phyloP scores from a whole-genome alignment of 2,888 invertebrate genomes.

The Sipha maydis region DNA sequence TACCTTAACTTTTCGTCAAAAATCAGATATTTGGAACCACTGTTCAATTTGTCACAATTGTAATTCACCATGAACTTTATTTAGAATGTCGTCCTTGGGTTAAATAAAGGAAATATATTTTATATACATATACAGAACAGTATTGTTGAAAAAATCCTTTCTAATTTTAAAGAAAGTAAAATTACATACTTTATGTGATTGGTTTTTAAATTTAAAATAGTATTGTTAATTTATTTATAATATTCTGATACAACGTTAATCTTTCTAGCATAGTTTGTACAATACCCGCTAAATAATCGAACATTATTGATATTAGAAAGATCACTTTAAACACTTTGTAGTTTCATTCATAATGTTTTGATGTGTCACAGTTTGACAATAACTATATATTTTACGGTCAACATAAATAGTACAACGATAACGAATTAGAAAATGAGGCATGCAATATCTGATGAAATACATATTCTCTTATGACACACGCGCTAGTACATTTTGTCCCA shows the following conservation, averaged over 20 bases:
- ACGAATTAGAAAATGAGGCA: neutral
- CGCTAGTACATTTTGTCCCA: neutral
- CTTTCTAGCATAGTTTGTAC: no score
- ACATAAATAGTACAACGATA: neutral
- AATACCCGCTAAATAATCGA: no score
- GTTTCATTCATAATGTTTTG: neutral
- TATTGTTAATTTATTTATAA: neutral
- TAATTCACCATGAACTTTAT: conserved; percentile 25
- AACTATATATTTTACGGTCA: neutral
- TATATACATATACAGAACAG: no score
- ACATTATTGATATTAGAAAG: neutral
- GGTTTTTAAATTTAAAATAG: neutral
- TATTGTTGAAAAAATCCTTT: neutral
- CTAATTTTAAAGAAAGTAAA: conserved; percentile 29
- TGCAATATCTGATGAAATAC: conserved; percentile 1
- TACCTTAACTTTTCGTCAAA: neutral
- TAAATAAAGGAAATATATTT: neutral
- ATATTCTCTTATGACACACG: neutral
- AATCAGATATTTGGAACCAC: neutral
- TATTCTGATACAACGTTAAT: neutral
- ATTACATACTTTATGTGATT: neutral
- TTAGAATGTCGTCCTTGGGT: conserved; percentile 15
- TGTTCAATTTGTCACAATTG: neutral
- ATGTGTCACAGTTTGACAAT: neutral
- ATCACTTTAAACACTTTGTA: neutral